Conservation (phyloP, 2,888 invertebrate genomes). For the Stenichneumon culpator region DNA sequence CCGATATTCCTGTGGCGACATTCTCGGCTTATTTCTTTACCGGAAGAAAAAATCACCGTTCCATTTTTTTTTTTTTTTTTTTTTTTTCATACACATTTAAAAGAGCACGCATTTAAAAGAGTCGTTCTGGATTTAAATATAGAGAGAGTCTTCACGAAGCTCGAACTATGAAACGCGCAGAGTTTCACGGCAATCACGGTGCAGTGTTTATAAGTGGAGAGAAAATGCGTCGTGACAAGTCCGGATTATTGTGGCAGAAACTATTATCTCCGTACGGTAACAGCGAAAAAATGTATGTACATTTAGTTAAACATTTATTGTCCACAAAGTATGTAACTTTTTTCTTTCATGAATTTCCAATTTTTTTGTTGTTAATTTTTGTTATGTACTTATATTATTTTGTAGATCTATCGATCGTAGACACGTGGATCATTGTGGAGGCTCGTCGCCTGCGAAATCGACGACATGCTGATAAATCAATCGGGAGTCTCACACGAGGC, state of each 20-base stretch:
- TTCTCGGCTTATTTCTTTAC: neutral
- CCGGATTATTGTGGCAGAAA: neutral
- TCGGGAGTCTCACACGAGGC: too few species aligned
- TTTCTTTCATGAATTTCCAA: too few species aligned
- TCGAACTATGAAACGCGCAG: slow-evolving; percentile 23
- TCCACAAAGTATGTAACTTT: too few species aligned
- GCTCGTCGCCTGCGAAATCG: too few species aligned
- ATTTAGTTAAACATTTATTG: too few species aligned
- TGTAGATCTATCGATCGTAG: too few species aligned
- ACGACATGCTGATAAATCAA: too few species aligned
- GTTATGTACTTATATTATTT: too few species aligned
- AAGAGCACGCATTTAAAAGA: slow-evolving; percentile 12
- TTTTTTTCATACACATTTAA: slow-evolving; percentile 1
- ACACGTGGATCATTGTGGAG: too few species aligned
- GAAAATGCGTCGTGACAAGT: slow-evolving; percentile 39
- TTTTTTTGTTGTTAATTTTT: too few species aligned
- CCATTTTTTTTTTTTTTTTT: neutral
- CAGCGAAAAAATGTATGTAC: neutral
- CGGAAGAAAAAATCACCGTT: slow-evolving; percentile 9
- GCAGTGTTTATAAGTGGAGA: slow-evolving; percentile 23
- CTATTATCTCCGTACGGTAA: neutral
- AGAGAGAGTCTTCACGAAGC: slow-evolving; percentile 23
- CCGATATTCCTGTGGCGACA: neutral
- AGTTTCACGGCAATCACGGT: slow-evolving; percentile 44
- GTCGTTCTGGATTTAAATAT: slow-evolving; percentile 32